phyloP scores from a whole-genome alignment of 2,113 vertebrate species.

The Cyprinus carpio region DNA sequence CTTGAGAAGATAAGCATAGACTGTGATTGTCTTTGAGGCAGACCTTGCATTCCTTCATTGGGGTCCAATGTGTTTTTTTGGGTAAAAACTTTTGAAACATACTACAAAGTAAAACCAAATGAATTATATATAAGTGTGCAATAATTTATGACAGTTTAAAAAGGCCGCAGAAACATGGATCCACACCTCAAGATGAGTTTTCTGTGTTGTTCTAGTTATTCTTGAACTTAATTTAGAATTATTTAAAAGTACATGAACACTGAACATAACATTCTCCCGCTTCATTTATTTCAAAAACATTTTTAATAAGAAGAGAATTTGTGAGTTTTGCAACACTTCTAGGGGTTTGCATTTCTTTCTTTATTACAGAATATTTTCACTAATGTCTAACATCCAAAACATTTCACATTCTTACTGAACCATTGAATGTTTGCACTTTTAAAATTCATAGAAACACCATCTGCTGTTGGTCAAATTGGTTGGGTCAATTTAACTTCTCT shows the following conservation, averaged over 20 bases:
- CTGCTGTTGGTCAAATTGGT: not conserved
- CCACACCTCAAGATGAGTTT: not conserved
- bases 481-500: not conserved
- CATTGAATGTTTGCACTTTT: not conserved
- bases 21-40: not conserved
- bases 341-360: not conserved
- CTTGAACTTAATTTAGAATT: not conserved
- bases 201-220: not conserved
- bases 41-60: not conserved
- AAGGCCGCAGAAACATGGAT: not conserved
- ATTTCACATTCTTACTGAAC: not conserved
- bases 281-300: not conserved
- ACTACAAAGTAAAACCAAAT: not conserved
- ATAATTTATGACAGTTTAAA: not conserved
- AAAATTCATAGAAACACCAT: not conserved
- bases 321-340: not conserved
- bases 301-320: not conserved
- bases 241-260: not conserved
- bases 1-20: constrained; percentile 21
- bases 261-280: not conserved
- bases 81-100: not conserved
- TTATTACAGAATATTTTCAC: not conserved
- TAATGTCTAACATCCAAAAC: not conserved
- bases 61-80: not conserved
- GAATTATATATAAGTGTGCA: not conserved